Base-by-base conservation (phyloP, 2,113 vertebrate genomes). In the Pungitius pungitius region DNA sequence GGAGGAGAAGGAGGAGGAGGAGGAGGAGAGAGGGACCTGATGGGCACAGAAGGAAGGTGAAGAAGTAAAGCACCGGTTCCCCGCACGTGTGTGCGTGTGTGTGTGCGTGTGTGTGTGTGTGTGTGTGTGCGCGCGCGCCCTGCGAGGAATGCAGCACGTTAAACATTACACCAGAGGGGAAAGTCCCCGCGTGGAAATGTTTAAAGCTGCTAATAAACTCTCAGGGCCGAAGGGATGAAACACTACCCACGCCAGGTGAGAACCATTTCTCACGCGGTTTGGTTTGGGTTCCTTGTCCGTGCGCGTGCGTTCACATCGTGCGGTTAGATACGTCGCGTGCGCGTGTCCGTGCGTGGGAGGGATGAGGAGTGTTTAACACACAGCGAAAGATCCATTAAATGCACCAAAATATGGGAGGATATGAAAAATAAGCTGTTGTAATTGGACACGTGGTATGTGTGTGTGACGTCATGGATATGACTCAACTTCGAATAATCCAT, bases 181-280 rank as follows among this genome's bases (percentile, higher is more conserved):
- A 78, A 86, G 74, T 80, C 73, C 82, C 83, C 80, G 73, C 61
- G 72, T 64, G 69, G 74, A 67, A 73, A 86, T 45, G 65, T 85
- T 87, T 87, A 76, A 85, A 69, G 81, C 74, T 82, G 76, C 85
- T 85, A 81, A 88, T 88, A 87, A 88, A 89, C 69, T 78, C 66
- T 68, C 9, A 4, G 2, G 75, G 69, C 77, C 74, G 71, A 84
- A 63, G 35, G 62, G 62, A 86, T 76, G 87, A 89, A 90, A 90
- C 35, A n/a, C 6, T 27, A 88, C 77, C 87, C 86, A 42, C 5
- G 1, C 85, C 91, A 90, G 89, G 90, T 90, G 90, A 90, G 80
- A 90, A 73, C 33, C 75, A 85, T 88, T 89, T 82, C 84, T 90
- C 61, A 73, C 45, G 26, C 86, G 69, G 68, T 26, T 37, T 22